These are phyloP conservation scores for Panthera leo DNA, from an alignment of 2,113 vertebrate genomes.

Conservation along the genomic window DNA sequence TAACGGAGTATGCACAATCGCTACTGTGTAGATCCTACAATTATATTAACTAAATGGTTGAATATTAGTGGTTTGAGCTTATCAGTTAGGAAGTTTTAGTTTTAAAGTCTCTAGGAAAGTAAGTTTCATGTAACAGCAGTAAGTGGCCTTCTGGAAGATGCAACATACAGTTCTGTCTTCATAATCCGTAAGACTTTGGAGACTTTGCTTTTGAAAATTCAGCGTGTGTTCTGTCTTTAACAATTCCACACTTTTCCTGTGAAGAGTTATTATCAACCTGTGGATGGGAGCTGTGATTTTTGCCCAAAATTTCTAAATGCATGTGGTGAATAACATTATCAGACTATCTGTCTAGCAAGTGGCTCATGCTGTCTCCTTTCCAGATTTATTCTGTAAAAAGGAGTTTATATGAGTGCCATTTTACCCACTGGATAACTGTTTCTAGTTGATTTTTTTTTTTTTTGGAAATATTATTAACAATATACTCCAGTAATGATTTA, in stretches of 20 bases:
- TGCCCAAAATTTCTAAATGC: slow-evolving; percentile 31
- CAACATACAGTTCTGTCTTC: neutral
- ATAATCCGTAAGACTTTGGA: neutral
- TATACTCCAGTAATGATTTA: slow-evolving; percentile 55
- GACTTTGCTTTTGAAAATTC: slow-evolving; percentile 32
- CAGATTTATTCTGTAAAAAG: slow-evolving; percentile 42
- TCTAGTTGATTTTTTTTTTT: slow-evolving; percentile 41
- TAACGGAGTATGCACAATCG: neutral
- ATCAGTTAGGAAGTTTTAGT: neutral
- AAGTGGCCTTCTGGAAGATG: neutral
- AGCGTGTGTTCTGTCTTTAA: slow-evolving; percentile 25
- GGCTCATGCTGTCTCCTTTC: neutral
- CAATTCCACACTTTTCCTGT: slow-evolving; percentile 54
- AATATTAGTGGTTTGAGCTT: slow-evolving; percentile 3
- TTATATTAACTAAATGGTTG: neutral
- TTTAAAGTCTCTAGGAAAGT: slow-evolving; percentile 13
- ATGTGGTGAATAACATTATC: slow-evolving; percentile 36
- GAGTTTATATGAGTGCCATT: neutral
- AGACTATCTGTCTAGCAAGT: slow-evolving; percentile 37
- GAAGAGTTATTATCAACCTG: slow-evolving; percentile 24
- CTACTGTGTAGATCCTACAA: neutral
- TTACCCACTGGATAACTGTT: slow-evolving; percentile 7
- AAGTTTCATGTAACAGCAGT: neutral
- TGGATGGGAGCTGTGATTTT: slow-evolving; percentile 52
- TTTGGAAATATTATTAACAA: slow-evolving; percentile 67